phyloP scores from a whole-genome alignment of 2,113 vertebrate species.

The Bostrychus sinensis region DNA sequence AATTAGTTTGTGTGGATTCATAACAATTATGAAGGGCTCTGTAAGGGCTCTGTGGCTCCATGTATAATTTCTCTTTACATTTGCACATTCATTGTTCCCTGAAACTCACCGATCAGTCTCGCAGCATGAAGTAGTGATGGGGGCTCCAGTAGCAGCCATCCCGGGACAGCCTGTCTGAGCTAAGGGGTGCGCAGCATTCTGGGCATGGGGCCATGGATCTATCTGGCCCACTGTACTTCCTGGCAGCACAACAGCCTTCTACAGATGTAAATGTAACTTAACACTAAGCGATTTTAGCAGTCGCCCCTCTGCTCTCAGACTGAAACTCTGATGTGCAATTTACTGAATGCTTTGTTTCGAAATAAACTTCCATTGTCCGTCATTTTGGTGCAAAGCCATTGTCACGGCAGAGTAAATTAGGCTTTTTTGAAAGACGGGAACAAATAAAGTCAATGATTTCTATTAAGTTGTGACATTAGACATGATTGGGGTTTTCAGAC shows the following conservation, averaged over 20 bases:
- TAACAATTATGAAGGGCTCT: too few species aligned
- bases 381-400: constrained; percentile 5
- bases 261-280: constrained; percentile 47
- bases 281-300: constrained; percentile 21
- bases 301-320: constrained; percentile 15
- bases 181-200: constrained; percentile 46
- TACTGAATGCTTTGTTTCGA: not conserved
- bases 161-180: constrained; percentile 30
- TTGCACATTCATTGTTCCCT: too few species aligned
- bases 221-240: constrained; percentile 47
- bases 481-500: constrained; percentile 12
- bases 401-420: constrained; percentile 16
- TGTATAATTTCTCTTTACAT: not conserved
- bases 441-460: constrained; percentile 21
- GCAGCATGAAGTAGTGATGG: constrained; percentile 5
- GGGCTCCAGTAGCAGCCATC: constrained; percentile 34
- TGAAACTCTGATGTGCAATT: not conserved
- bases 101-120: not conserved
- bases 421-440: not conserved
- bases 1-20: too few species aligned
- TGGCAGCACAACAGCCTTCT: constrained; percentile 36
- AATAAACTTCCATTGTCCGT: constrained; percentile 16
- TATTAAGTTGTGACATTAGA: constrained; percentile 19
- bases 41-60: too few species aligned
- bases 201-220: constrained; percentile 59